A percentile compares a stretch with the other conserved stretches of the same genome.
phyloP scores from a whole-genome alignment of 2,113 vertebrate genomes.

The Manacus vitellinus region DNA sequence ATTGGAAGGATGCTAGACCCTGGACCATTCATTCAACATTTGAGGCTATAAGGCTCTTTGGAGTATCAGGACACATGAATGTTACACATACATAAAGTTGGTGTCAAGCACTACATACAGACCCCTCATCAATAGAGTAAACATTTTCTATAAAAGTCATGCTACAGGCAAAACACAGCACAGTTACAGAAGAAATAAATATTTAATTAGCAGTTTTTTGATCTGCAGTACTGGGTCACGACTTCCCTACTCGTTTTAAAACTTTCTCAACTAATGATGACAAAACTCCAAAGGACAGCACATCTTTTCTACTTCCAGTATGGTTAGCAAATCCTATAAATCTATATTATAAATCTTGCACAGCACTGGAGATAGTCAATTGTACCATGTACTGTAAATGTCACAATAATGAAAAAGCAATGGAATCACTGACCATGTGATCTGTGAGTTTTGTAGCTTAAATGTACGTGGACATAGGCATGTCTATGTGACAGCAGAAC shows the following conservation, averaged over 20 bases:
- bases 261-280: not conserved
- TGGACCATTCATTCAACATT: not conserved
- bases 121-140: not conserved
- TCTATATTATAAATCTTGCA: not conserved
- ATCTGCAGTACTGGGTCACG: not conserved
- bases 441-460: not conserved
- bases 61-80: not conserved
- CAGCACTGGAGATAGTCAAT: not conserved
- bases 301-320: not conserved
- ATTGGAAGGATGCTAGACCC: not conserved
- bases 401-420: not conserved
- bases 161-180: not conserved
- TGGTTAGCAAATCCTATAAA: not conserved
- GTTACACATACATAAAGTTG: not conserved
- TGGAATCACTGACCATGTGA: not conserved
- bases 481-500: not conserved
- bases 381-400: not conserved
- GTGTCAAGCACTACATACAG: not conserved
- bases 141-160: not conserved
- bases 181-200: not conserved
- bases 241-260: fast-evolving
- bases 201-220: not conserved
- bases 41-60: not conserved
- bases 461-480: not conserved
- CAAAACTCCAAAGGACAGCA: not conserved